Evolutionary conservation across 2,113 vertebrate species (phyloP), one percentile per base, ranked within the genome.

Genomic region (Nothobranchius kuhntae): DNA sequence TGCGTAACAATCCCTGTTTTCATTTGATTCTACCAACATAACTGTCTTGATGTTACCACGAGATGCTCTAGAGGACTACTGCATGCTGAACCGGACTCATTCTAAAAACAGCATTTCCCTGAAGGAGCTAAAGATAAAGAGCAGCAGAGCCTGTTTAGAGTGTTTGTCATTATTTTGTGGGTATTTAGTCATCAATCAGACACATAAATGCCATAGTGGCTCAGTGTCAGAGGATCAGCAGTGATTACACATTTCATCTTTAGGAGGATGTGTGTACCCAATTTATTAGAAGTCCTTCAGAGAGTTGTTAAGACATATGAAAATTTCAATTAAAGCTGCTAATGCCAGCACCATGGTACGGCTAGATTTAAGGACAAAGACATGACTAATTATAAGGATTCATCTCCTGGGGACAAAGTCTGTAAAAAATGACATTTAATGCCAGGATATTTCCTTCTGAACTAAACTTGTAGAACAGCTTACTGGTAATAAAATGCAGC

Each of bases 401-500:
- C 13, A 9, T 60, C 58, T 60, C 42, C 58, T 13, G 44, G 42
- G 58, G 3, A 61, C 45, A 9, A n/a, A 9, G 26, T 48, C 45
- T 35, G 14, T 5, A 61, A 61, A 48, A 48, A 50, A 61, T 61
- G 46, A 61, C n/a, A 35, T 35, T 61, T 35, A 61, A 61, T 48
- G 59, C 35, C 58, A 46, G 40, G 24, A 60, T 60, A 60, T 45
- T 59, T 30, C 21, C 4, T 15, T 61, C 15, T 50, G 26, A 48
- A 30, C 14, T 3, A 13, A 51, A 64, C 65, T 4, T 50, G 58
- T 58, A 71, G 53, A 61, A 58, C 50, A 75, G 80, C 69, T 69
- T 78, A 73, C 81, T 81, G 69, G 81, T 68, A 67, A 60, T 10
- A 21, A 60, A 60, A 26, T 60, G 13, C 15, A 24, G 30, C 47